phyloP scores from a whole-genome alignment of 2,888 invertebrate species.

The Epinotia bilunana region DNA sequence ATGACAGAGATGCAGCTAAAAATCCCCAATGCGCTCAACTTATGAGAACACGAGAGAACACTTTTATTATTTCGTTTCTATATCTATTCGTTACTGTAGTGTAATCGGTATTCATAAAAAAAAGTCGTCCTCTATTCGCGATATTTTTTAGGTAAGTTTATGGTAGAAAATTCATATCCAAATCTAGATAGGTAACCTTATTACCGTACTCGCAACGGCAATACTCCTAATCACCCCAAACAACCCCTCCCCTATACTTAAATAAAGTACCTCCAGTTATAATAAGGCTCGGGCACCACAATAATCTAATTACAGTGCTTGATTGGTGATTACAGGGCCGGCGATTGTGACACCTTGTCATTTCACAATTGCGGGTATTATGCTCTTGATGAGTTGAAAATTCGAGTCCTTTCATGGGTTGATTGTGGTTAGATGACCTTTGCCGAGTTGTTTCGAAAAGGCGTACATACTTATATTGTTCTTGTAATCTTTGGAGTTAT shows the following conservation, averaged over 20 bases:
- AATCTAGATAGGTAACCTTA: not conserved
- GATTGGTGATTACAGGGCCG: conserved; percentile 35
- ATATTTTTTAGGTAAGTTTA: no score
- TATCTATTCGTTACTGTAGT: no score
- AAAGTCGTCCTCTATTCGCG: no score
- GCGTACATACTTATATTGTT: no score
- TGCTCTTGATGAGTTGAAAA: conserved; percentile 27
- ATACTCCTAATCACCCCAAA: not conserved
- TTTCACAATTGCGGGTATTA: conserved; percentile 24
- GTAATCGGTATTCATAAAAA: no score
- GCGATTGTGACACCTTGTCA: conserved; percentile 39
- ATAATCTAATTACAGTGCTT: conserved; percentile 23
- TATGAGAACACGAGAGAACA: no score
- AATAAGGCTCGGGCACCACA: not conserved
- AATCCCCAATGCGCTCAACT: no score
- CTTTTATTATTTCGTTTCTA: no score
- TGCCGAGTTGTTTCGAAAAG: not conserved
- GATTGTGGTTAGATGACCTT: conserved; percentile 3
- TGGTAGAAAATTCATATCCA: no score
- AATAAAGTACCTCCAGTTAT: not conserved
- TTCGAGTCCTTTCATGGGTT: conserved; percentile 21
- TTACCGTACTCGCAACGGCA: not conserved
- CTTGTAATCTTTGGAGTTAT: no score
- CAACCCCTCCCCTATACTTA: conserved; percentile 5
- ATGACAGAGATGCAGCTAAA: no score